phyloP scores from a whole-genome alignment of 2,888 invertebrate species.

The Mycalesis mineus region DNA sequence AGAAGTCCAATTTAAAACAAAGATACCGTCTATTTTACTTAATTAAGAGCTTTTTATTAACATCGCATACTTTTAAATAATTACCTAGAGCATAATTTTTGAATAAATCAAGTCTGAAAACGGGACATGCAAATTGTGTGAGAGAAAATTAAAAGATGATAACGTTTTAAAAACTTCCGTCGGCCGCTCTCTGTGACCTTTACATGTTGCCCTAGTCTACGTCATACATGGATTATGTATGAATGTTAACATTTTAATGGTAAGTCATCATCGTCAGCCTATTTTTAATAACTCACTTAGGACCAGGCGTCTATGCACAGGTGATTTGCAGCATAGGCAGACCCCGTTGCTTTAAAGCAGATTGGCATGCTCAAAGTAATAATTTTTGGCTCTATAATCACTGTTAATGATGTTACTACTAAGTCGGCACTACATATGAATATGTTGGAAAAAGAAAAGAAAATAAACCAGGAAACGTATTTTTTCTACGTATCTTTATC shows the following conservation, averaged over 20 bases:
- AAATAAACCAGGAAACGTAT: no score
- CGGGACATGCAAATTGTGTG: conserved; percentile 73
- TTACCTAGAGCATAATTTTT: conserved; percentile 64
- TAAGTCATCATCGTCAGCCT: no score
- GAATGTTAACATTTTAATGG: background rate
- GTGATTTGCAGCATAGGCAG: no score
- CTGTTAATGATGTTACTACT: no score
- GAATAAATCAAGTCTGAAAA: conserved; percentile 69
- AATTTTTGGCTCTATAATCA: no score
- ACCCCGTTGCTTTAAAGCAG: no score
- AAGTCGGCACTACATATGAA: no score
- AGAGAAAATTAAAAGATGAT: conserved; percentile 72
- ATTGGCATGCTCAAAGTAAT: no score
- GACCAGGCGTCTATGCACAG: no score
- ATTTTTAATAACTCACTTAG: no score
- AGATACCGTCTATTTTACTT: conserved; percentile 30
- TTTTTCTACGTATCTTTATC: no score
- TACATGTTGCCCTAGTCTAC: conserved; percentile 31
- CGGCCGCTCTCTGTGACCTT: conserved; percentile 43
- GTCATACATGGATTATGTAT: background rate
- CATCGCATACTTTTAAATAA: conserved; percentile 61
- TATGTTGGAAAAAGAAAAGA: no score
- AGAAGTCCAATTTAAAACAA: conserved; percentile 30
- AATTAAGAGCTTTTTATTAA: conserved; percentile 54
- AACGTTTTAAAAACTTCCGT: conserved; percentile 69